Base-by-base conservation (phyloP, 1,140 invertebrate genomes). In the Stegodyphus mimosarum region DNA sequence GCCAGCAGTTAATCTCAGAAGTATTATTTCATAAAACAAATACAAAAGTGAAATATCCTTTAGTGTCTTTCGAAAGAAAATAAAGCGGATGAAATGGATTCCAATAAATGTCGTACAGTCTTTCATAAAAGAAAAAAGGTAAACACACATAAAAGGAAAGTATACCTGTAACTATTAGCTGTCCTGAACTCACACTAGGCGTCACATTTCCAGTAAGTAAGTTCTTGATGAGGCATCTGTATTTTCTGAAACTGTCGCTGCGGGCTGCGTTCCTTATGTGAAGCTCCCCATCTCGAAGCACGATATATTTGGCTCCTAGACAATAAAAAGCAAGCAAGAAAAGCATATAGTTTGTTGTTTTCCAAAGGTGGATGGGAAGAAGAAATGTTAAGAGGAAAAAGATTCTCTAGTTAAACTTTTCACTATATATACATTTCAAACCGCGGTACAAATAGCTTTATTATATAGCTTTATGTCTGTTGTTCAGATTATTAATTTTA, bases 211-310 rank as follows among this genome's bases (percentile, higher is more conserved):
- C 92, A 76, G 95, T 96, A 76, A 97, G 92, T 88, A 93, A 93
- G 92, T 97, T 94, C 86, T 95, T 93, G 70, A 96, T 95, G 69
- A 95, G 92, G 91, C 96, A 97, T 77, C 94, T 93, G 91, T 96
- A 97, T 87, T 92, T 93, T 89, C 93, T 94, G 90, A 94, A 94
- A 64, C 93, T 93, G 90, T 95, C 95, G 89, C 96, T 96, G 15
- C 67, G 17, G 55, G 86, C 88, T 17, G 88, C 87, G 52, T 88
- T 88, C 6, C 81, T 66, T 33, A 88, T 88, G 66, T 88, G 85
- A 11, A 88, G 78, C 70, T 88, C 88, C 15, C 87, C 88, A 10
- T 96, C 97, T 87, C 96, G 96, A 79, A 97, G 91, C 60, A 98
- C 96, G 89, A 98, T 93, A 91, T 97, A 98, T 70, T 87, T 87